Evolutionary conservation across 2,888 invertebrate genomes (phyloP), one percentile per base, ranked within the genome.

Genomic region (Cataglyphis albicans): DNA sequence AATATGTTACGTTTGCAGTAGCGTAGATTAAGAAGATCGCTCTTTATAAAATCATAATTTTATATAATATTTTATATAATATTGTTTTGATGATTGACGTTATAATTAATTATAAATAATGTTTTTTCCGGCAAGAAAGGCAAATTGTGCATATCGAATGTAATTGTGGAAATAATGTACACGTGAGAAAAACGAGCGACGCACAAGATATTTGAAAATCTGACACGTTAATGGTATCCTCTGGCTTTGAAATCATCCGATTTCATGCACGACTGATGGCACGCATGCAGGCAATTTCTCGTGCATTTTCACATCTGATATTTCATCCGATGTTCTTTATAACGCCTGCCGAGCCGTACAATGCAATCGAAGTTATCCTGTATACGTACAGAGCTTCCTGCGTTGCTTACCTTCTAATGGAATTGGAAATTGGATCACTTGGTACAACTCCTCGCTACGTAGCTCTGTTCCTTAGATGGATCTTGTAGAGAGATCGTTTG

Each of bases 371-470:
- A 35, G 70, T 80, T 78, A 59, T 57, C 32, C 44, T 59, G 59
- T 68, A 10, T 68, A 35, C 32, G 68, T 35, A 61, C 35, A 59
- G 57, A 82, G 57, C 68, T 80, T 83, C 78, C 75, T 67, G 78
- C 70, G 70, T 86, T 85, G 86, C 86, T 88, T 82, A 82, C 63
- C 75, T 68, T 81, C 82, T 87, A 82, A 86, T 84, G 80, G 82
- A 83, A 86, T 83, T 87, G 80, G 86, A 84, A 91, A 91, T 91
- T 86, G 89, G 84, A 90, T 90, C 80, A 76, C 70, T 82, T 44
- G 81, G 59, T 59, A 64, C 52, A 64, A 73, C 55, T 74, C 74
- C 74, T 74, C 29, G 25, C 72, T 57, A 10, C 72, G 38, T 72
- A 48, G 48, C 63, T 73, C 73, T 55, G 55, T 73, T 81, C n/a